Base-by-base conservation (phyloP, 2,797 vertebrate species). In the Echeneis naucrates region DNA sequence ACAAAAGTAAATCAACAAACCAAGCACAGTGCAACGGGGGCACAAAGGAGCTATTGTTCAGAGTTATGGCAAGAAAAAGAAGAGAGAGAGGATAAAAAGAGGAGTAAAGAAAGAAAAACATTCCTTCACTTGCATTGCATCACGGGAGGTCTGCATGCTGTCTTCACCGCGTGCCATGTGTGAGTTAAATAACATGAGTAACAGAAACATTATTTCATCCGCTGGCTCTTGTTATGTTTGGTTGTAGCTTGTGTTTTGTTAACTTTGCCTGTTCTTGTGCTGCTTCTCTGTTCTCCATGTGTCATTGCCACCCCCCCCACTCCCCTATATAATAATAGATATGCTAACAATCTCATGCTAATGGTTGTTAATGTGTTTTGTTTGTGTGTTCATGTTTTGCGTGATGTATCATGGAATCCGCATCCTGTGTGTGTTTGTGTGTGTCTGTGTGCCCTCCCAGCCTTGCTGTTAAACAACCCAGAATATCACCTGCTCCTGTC, bases 391-490 rank as follows among this genome's bases (percentile, higher is more conserved):
- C 65, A 23, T 76, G 37, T 71, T 80, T 79, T 85, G 58, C 86
- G 65, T 84, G 33, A 47, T 19, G 69, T 72, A 4, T 58, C 57
- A 33, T 78, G 75, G 62, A 72, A 75, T 78, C 56, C 68, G 72
- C 63, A 51, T 73, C 66, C 59, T 63, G 32, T 82, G 38, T 72
- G 59, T 86, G 21, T 75, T 73, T 72, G 58, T 80, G 62, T 83
- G 75, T 86, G 66, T 82, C 70, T 84, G 61, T 84, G 80, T 86
- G 58, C 73, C 73, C 86, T 88, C 89, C 76, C 94, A 96, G 96
- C 96, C 94, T 89, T 97, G 92, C 96, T 96, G 93, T 92, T 97
- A 95, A 97, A 96, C 96, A 98, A 96, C 91, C 97, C 97, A 37
- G 96, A 95, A 94, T 97, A 97, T 96, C 95, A 96, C 88, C 94